Percentiles rank a stretch among this genome's conserved stretches.
Evolutionary conservation across 2,113 vertebrate genomes (phyloP).

Genomic region (Salminus brasiliensis): DNA sequence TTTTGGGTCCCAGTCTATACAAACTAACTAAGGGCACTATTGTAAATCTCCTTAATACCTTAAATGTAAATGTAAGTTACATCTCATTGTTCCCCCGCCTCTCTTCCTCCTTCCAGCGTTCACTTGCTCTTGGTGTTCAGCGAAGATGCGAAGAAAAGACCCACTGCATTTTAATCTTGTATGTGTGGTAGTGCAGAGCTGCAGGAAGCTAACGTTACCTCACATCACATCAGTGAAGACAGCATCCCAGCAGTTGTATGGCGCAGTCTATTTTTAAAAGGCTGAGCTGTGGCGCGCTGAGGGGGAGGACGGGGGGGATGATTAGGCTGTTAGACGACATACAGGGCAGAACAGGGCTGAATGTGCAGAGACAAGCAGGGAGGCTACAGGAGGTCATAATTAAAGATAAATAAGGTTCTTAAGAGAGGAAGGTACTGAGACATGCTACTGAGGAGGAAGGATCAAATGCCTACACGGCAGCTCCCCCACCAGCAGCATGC

Average conservation of each 20-base stretch:
- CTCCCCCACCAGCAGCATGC: constrained; percentile 19
- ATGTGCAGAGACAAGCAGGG: constrained; percentile 28
- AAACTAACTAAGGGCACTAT: no score
- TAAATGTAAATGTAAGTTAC: no score
- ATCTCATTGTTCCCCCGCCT: neutral
- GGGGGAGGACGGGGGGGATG: constrained; percentile 21
- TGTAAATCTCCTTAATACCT: no score
- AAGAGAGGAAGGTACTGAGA: constrained; percentile 13
- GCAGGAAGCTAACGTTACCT: constrained; percentile 20
- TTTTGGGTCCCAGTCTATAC: no score
- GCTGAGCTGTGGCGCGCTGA: neutral
- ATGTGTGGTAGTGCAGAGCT: neutral
- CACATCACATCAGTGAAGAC: constrained; percentile 32
- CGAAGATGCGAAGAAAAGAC: neutral
- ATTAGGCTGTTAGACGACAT: constrained; percentile 27
- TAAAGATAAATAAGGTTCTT: constrained; percentile 53
- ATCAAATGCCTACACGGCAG: neutral
- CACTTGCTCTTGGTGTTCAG: no score
- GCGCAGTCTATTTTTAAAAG: constrained; percentile 54
- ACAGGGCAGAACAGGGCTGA: neutral
- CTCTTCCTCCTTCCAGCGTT: neutral
- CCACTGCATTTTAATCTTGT: neutral
- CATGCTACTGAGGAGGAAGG: neutral
- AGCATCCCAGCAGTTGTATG: constrained; percentile 37
- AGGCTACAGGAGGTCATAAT: constrained; percentile 39